A percentile compares a stretch with the other conserved stretches of the same genome.
These are phyloP conservation scores for Stegana nigrithorax DNA, from an alignment of 2,888 invertebrate genomes.

Conservation along the genomic window DNA sequence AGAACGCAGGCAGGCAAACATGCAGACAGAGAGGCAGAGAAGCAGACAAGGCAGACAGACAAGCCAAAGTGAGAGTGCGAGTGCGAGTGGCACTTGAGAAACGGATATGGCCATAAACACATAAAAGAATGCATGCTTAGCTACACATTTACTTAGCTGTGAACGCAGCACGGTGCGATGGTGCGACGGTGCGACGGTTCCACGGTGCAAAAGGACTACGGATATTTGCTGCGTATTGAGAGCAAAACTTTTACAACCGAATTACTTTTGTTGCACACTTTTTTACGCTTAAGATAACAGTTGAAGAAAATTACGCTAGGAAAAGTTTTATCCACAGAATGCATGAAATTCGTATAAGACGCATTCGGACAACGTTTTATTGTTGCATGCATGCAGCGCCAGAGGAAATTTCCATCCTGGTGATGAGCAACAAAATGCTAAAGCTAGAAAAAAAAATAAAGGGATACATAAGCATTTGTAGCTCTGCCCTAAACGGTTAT, in stretches of 20 bases:
- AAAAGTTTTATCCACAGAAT: conserved; percentile 22
- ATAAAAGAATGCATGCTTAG: conserved; percentile 5
- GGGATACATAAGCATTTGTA: too few relatives aligned
- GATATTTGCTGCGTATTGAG: conserved; percentile 8
- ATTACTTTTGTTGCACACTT: conserved; percentile 9
- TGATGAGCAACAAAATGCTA: too few relatives aligned
- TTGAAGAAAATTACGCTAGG: background rate
- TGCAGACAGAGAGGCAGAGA: background rate
- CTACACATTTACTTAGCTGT: background rate
- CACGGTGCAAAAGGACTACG: background rate
- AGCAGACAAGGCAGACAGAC: background rate
- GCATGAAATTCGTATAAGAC: conserved; percentile 5
- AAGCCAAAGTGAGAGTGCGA: too few relatives aligned
- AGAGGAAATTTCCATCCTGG: too few relatives aligned
- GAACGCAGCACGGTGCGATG: too few relatives aligned
- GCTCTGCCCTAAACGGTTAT: too few relatives aligned
- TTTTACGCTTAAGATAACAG: conserved; percentile 17
- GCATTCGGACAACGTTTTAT: conserved; percentile 18
- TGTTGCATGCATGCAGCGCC: background rate
- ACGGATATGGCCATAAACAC: conserved; percentile 23
- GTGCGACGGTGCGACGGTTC: background rate
- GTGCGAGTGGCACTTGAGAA: conserved; percentile 2
- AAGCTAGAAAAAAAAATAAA: too few relatives aligned
- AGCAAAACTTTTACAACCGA: conserved; percentile 22
- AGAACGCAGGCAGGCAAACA: background rate